Evolutionary conservation across 2,888 invertebrate species (phyloP).

Genomic region (Ophonus ardosiacus): DNA sequence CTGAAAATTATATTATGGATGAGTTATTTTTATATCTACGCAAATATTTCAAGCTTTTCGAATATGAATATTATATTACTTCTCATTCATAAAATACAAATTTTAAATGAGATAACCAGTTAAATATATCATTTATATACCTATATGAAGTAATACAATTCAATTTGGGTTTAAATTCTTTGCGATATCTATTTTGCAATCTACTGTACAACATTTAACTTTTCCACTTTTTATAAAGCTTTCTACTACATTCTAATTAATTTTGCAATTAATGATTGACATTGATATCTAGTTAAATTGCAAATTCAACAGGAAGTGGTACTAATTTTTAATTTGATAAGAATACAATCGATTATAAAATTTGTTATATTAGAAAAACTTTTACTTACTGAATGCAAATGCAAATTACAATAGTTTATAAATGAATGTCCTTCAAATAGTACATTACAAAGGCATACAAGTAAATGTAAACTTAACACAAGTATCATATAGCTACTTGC

Average conservation of each 20-base stretch:
- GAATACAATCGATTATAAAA: neutral
- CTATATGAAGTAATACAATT: too few species aligned
- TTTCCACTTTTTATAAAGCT: conserved; percentile 32
- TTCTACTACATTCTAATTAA: conserved; percentile 1
- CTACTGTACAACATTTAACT: neutral
- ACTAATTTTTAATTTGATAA: neutral
- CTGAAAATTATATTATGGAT: too few species aligned
- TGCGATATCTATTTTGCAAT: neutral
- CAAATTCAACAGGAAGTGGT: neutral
- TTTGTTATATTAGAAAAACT: neutral
- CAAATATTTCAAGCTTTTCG: too few species aligned
- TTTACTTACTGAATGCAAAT: conserved; percentile 57
- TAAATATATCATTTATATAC: too few species aligned
- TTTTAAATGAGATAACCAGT: too few species aligned
- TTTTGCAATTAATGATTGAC: conserved; percentile 20
- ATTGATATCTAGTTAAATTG: conserved; percentile 10
- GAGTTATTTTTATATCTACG: too few species aligned
- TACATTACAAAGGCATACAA: conserved; percentile 48
- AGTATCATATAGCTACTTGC: conserved; percentile 20
- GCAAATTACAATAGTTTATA: conserved; percentile 53
- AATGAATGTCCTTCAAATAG: conserved; percentile 49
- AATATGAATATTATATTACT: too few species aligned
- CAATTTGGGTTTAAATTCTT: neutral
- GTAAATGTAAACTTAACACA: conserved; percentile 46
- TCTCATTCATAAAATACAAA: too few species aligned